phyloP scores from a whole-genome alignment of 2,113 vertebrate species.

The Pygoscelis antarcticus region DNA sequence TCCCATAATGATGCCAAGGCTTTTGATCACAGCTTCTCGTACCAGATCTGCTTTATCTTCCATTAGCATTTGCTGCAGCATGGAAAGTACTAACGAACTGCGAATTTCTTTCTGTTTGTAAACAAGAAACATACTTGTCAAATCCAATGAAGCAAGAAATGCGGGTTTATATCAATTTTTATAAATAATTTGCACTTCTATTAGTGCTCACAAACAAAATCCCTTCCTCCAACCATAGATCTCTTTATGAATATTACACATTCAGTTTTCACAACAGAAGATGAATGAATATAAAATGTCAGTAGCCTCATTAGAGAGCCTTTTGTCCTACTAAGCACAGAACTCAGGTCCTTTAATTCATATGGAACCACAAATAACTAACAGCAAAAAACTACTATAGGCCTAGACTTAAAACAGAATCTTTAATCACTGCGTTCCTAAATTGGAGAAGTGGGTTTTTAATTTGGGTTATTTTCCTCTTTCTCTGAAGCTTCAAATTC shows the following conservation, averaged over 20 bases:
- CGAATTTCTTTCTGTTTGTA: slow-evolving; percentile 93
- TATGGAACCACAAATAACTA: neutral
- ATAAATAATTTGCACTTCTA: neutral
- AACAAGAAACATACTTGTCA: slow-evolving; percentile 12
- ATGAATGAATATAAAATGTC: neutral
- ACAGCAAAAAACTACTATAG: neutral
- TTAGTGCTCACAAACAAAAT: neutral
- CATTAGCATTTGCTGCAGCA: slow-evolving; percentile 98
- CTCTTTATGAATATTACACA: neutral
- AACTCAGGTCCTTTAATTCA: neutral
- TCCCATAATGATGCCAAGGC: slow-evolving; percentile 96
- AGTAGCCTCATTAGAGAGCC: neutral
- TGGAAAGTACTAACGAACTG: slow-evolving; percentile 96
- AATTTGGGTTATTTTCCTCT: neutral
- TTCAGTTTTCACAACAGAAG: neutral
- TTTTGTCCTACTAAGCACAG: neutral
- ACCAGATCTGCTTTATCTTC: slow-evolving; percentile 99
- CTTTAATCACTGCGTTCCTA: neutral
- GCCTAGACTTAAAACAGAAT: neutral
- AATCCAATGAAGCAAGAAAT: neutral
- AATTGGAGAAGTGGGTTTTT: neutral
- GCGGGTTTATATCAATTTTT: neutral
- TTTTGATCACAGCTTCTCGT: slow-evolving; percentile 98
- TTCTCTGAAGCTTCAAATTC: neutral
- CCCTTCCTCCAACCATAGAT: neutral